Evolutionary conservation across 2,113 vertebrate species (phyloP).

Genomic region (Hucho hucho): DNA sequence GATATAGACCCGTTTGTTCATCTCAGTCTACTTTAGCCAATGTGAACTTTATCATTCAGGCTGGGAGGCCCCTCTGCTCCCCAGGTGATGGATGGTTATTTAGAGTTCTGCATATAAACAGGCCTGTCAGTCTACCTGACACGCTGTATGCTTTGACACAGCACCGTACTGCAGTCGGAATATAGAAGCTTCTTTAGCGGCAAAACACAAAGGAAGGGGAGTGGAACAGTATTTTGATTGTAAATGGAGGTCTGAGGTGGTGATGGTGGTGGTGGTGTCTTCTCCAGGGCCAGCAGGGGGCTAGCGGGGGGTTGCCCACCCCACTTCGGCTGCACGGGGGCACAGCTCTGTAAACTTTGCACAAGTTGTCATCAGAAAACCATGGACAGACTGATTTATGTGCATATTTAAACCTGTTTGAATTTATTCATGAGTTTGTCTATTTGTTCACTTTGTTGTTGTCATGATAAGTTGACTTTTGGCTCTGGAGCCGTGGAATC

Average conservation of each 20-base stretch:
- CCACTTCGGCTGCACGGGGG: conserved; percentile 21
- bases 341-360: conserved; percentile 29
- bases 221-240: conserved; percentile 56
- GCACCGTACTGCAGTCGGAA: conserved; percentile 47
- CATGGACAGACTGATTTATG: conserved; percentile 33
- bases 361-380: conserved; percentile 34
- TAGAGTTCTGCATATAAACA: conserved; percentile 63
- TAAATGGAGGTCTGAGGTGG: conserved; percentile 25
- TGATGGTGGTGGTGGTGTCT: conserved; percentile 18
- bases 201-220: conserved; percentile 30
- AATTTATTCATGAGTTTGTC: conserved; percentile 11
- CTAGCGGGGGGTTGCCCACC: not conserved
- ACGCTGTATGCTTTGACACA: conserved; percentile 48
- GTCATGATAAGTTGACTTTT: conserved; percentile 37
- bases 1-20: conserved; percentile 28
- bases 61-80: conserved; percentile 48
- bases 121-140: conserved; percentile 56
- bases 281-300: conserved; percentile 43
- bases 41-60: conserved; percentile 53
- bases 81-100: conserved; percentile 19
- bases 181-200: conserved; percentile 45
- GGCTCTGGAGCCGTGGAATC: conserved; percentile 33
- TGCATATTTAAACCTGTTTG: conserved; percentile 42
- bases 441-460: conserved; percentile 47
- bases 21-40: conserved; percentile 38